These are phyloP conservation scores for Myiothlypis coronata DNA, from an alignment of 2,797 vertebrate genomes.

Conservation along the genomic window DNA sequence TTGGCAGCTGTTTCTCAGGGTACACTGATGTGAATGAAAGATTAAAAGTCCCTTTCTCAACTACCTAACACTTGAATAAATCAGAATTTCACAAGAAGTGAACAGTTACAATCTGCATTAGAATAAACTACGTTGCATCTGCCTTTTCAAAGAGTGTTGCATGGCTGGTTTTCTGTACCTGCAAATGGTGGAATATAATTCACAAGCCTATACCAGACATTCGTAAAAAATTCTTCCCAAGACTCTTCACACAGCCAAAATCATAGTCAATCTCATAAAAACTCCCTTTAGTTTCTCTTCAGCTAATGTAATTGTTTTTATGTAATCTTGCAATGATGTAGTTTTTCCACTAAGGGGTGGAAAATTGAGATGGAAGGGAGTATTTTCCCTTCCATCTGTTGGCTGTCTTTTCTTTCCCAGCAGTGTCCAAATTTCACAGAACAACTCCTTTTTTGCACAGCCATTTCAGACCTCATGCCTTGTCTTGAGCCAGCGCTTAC, in stretches of 20 bases:
- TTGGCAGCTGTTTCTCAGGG: neutral
- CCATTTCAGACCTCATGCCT: neutral
- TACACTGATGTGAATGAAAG: neutral
- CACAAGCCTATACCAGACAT: neutral
- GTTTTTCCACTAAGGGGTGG: constrained; percentile 32
- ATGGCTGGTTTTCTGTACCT: neutral
- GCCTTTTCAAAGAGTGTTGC: neutral
- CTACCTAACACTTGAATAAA: neutral
- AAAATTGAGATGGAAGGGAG: neutral
- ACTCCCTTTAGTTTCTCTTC: neutral
- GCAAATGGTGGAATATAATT: neutral
- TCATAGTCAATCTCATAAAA: neutral
- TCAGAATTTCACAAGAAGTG: neutral
- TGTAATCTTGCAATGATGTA: constrained; percentile 20
- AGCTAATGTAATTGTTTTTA: constrained; percentile 5
- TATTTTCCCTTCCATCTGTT: constrained; percentile 18
- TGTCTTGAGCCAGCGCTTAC: neutral
- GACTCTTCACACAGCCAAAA: neutral
- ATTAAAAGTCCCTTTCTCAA: neutral
- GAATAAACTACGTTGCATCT: neutral
- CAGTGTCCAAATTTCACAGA: constrained; percentile 18
- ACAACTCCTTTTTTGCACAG: neutral
- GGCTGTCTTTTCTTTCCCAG: neutral
- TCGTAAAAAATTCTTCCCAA: neutral
- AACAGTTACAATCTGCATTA: neutral